Conservation (phyloP, 2,113 vertebrate species). For the Ornithorhynchus anatinus region DNA sequence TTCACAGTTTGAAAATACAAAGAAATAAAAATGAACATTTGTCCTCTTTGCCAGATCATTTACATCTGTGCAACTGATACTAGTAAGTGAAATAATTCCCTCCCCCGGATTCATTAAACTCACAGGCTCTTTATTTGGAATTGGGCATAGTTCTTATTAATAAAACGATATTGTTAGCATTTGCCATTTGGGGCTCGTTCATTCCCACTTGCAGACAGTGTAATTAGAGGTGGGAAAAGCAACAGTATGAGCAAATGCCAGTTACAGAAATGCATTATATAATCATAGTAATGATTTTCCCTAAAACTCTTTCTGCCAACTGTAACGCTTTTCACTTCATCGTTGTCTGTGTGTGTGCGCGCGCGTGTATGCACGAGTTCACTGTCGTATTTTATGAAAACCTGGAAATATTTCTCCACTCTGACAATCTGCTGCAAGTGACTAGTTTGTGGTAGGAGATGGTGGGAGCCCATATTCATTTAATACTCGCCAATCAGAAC, state of each 20-base stretch:
- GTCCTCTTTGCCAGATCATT: conserved; percentile 71
- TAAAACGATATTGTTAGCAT: conserved; percentile 69
- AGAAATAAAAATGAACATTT: conserved; percentile 76
- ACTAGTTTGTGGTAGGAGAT: conserved; percentile 70
- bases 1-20: conserved; percentile 67
- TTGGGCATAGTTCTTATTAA: conserved; percentile 70
- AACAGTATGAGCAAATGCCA: conserved; percentile 55
- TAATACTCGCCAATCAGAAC: conserved; percentile 75
- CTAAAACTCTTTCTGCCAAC: conserved; percentile 69
- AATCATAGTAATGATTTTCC: conserved; percentile 70
- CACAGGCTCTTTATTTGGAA: conserved; percentile 67
- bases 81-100: conserved; percentile 68
- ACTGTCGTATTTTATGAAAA: conserved; percentile 62
- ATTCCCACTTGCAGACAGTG: conserved; percentile 57
- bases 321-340: conserved; percentile 65
- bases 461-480: conserved; percentile 74
- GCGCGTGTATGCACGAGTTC: background rate
- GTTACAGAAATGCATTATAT: conserved; percentile 70
- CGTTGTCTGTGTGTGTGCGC: background rate
- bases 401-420: conserved; percentile 42
- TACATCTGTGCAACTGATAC: conserved; percentile 65
- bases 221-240: conserved; percentile 66
- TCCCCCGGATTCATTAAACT: conserved; percentile 68
- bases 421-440: conserved; percentile 67
- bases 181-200: conserved; percentile 57